Conservation (phyloP, 2,113 vertebrate species). For the Neopipo cinnamomea region DNA sequence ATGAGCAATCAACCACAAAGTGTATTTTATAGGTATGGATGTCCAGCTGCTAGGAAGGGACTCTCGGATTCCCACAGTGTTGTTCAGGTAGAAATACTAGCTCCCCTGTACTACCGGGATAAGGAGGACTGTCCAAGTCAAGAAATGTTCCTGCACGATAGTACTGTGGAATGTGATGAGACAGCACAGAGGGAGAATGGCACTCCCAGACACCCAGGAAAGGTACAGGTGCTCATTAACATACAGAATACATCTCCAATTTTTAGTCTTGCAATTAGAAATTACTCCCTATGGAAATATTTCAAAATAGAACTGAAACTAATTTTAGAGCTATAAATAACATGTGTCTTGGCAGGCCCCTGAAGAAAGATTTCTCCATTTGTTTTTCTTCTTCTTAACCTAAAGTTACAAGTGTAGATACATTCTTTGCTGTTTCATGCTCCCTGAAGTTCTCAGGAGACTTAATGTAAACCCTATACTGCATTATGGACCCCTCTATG, state of each 20-base stretch:
- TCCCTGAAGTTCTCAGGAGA: neutral
- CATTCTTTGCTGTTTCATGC: neutral
- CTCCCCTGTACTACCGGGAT: neutral
- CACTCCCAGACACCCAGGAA: neutral
- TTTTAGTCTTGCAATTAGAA: slow-evolving; percentile 30
- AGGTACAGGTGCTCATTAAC: slow-evolving; percentile 20
- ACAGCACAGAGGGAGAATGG: neutral
- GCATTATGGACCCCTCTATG: neutral
- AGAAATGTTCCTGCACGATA: neutral
- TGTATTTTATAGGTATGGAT: neutral
- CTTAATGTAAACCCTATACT: neutral
- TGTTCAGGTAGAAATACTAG: neutral
- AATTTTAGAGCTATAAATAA: slow-evolving; percentile 20
- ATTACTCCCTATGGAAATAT: neutral
- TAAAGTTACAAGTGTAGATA: neutral
- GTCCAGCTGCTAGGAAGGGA: neutral
- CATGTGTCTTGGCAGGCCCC: neutral
- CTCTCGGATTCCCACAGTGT: neutral
- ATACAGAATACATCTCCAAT: neutral
- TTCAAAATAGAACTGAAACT: slow-evolving; percentile 31
- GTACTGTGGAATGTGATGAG: neutral
- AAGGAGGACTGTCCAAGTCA: neutral
- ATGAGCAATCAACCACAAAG: neutral
- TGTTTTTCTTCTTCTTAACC: slow-evolving; percentile 18
- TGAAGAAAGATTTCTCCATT: slow-evolving; percentile 39